phyloP scores from a whole-genome alignment of 37 sponge, comb jelly and placozoan genomes.

The Corticium candelabrum region DNA sequence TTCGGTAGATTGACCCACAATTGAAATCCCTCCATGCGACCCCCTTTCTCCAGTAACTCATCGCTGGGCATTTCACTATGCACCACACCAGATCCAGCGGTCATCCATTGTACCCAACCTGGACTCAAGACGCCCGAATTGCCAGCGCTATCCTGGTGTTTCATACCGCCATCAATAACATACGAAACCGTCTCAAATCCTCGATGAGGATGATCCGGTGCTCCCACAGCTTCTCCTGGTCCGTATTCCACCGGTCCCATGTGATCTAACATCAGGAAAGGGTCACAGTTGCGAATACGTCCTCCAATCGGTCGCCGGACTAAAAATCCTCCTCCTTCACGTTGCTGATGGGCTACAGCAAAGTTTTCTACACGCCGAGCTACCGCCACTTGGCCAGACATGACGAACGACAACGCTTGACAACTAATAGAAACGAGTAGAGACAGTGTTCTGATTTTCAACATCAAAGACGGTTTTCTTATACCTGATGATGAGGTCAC shows the following conservation, averaged over 20 bases:
- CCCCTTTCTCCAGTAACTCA: constrained; percentile 46
- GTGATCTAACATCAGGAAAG: constrained; percentile 89
- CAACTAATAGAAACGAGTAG: too few species aligned
- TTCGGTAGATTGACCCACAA: constrained; percentile 81
- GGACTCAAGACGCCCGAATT: constrained; percentile 40
- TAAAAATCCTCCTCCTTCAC: constrained; percentile 65
- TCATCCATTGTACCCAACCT: constrained; percentile 96
- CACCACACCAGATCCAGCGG: constrained; percentile 79
- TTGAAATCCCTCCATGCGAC: constrained; percentile 77
- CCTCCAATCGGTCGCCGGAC: constrained; percentile 62
- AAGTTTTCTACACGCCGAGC: constrained; percentile 34
- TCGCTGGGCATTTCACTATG: constrained; percentile 81
- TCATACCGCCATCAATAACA: constrained; percentile 31
- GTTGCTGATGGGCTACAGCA: constrained; percentile 43
- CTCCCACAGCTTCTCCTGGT: constrained; percentile 70
- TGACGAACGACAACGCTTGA: too few species aligned
- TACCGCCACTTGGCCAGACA: too few species aligned
- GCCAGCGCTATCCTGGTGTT: constrained; percentile 68
- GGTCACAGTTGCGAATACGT: constrained; percentile 43
- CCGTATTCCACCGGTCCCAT: constrained; percentile 67
- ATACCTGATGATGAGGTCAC: too few species aligned
- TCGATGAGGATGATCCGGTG: constrained; percentile 94
- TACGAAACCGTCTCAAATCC: constrained; percentile 91
- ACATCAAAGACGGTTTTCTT: too few species aligned
- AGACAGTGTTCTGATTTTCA: too few species aligned